phyloP scores from a whole-genome alignment of 2,888 invertebrate genomes.

The Caenorhabditis japonica region DNA sequence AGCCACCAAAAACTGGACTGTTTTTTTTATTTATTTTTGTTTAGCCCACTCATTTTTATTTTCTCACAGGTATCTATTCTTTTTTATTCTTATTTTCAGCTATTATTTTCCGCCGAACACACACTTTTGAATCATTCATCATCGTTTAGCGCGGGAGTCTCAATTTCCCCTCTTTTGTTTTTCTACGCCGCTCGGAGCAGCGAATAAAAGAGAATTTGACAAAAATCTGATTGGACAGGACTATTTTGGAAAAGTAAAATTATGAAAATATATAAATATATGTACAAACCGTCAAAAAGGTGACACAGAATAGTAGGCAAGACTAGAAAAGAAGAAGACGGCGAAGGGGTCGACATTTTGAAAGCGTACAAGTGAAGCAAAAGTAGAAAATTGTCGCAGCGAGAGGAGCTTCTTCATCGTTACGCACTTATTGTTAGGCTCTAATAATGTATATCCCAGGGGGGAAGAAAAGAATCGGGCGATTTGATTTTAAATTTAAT shows the following conservation, averaged over 20 bases:
- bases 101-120: constrained; percentile 7
- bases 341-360: constrained; percentile 16
- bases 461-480: no score
- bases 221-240: constrained; percentile 22
- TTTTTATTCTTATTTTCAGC: not conserved
- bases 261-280: not conserved
- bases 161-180: constrained; percentile 2
- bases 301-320: constrained; percentile 72
- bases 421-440: no score
- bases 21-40: not conserved
- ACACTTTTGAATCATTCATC: constrained; percentile 44
- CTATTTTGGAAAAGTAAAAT: not conserved
- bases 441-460: no score
- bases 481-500: no score
- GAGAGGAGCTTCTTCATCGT: no score
- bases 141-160: constrained; percentile 15
- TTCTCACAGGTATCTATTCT: constrained; percentile 24
- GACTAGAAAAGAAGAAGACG: constrained; percentile 59
- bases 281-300: constrained; percentile 66
- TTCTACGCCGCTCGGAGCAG: not conserved
- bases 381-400: no score
- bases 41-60: not conserved
- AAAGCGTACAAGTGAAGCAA: no score
- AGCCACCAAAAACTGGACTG: not conserved
- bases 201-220: constrained; percentile 20